Conservation (phyloP, 2,797 vertebrate species). For the Delichon dasypus region DNA sequence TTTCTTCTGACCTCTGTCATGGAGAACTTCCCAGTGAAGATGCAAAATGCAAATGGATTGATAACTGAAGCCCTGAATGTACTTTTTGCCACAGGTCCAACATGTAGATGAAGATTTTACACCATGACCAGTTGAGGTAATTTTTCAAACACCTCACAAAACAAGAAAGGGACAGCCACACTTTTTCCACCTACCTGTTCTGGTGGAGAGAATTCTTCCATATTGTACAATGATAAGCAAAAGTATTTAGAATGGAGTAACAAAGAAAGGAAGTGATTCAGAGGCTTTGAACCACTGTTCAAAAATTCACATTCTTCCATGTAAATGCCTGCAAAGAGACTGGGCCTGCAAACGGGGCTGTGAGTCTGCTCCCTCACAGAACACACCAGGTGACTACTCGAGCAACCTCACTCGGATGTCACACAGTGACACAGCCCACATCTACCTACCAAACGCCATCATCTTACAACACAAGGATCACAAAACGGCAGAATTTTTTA, state of each 20-base stretch:
- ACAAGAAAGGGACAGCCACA: background rate
- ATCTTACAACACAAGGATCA: background rate
- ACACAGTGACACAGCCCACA: background rate
- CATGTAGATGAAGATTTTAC: background rate
- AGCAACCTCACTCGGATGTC: background rate
- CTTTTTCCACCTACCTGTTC: background rate
- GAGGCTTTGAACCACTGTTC: background rate
- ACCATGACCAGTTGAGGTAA: background rate
- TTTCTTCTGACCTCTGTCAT: background rate
- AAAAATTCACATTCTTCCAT: background rate
- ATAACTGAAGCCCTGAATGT: background rate
- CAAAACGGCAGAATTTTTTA: background rate
- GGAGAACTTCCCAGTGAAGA: background rate
- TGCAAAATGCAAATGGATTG: background rate
- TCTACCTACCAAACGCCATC: background rate
- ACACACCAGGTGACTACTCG: background rate
- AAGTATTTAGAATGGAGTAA: background rate
- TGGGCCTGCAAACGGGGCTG: background rate
- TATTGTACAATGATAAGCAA: background rate
- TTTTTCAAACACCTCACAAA: background rate
- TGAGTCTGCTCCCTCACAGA: background rate
- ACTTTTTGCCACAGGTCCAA: background rate
- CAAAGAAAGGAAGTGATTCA: slow-evolving; percentile 16
- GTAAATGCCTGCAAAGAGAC: background rate
- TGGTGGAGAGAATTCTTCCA: background rate